Base-by-base conservation (phyloP, 1,140 invertebrate species). In the Drosophila parvula region DNA sequence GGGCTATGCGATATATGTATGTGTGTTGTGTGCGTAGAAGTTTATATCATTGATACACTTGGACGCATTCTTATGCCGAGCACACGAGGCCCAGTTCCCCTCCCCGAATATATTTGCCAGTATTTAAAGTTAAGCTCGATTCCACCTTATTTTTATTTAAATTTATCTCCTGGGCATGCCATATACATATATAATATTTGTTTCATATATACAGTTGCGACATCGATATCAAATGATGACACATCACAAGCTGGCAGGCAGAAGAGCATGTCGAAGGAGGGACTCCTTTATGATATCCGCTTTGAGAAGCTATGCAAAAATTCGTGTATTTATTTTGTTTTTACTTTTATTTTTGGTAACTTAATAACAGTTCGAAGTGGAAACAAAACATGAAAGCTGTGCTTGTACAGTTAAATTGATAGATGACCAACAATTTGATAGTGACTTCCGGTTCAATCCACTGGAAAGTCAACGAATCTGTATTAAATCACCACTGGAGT, bases 21-120 rank as follows among this genome's bases (percentile, higher is more conserved):
- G 22, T 22, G n/a, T 64, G 41, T 63, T 58, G 73, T 61, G 56
- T 60, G 70, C 69, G 76, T 82, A 58, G 68, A 56, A 82, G 65
- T 77, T 82, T 82, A 82, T 82, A 82, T 82, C 80, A 78, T 82
- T 76, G 73, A 83, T 76, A 76, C 81, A 83, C 80, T 83, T 83
- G 71, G 65, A 71, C 76, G 81, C 80, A 76, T 83, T 83, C 80
- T 81, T 82, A 67, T 74, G 55, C 51, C 45, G 56, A 57, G 40
- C 32, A 41, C 41, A 67, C 61, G 43, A 34, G 22, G 2, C 18
- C 44, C 41, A 28, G 0, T 3, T 38, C 45, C 16, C 0, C 41
- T n/a, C 12, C 5, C 11, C 18, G 8, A 18, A 44, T 60, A 34
- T 44, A 44, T 58, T 30, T 32, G 28, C 28, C 43, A 70, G 65